phyloP scores from a whole-genome alignment of 2,797 vertebrate genomes.

The Lacerta viridis region DNA sequence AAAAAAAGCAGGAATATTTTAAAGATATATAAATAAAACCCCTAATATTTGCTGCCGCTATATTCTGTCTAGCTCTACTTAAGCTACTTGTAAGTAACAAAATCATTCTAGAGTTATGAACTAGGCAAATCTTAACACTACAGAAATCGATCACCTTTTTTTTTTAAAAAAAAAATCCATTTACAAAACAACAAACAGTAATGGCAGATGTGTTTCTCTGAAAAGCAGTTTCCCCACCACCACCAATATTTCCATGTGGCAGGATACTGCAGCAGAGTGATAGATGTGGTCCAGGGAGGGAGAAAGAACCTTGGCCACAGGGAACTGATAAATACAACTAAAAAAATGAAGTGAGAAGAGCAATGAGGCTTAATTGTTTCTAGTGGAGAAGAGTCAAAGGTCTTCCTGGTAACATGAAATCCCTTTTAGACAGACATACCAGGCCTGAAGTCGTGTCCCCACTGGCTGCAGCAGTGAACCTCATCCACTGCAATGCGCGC shows the following conservation, averaged over 20 bases:
- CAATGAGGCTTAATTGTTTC: not conserved
- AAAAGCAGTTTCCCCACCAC: not conserved
- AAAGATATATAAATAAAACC: not conserved
- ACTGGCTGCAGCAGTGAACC: constrained; percentile 98
- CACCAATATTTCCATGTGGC: not conserved
- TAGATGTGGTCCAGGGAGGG: not conserved
- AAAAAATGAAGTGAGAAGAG: not conserved
- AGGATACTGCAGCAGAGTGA: too few relatives aligned
- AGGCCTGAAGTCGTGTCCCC: constrained; percentile 98
- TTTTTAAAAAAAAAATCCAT: not conserved
- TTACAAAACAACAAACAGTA: too few relatives aligned
- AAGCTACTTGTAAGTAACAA: not conserved
- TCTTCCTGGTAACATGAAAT: not conserved
- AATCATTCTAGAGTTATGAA: not conserved
- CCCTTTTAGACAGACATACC: constrained; percentile 78
- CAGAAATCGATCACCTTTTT: not conserved
- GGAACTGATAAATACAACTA: not conserved
- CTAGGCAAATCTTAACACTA: not conserved
- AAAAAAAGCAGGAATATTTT: not conserved
- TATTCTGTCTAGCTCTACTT: not conserved
- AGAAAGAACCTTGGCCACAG: not conserved
- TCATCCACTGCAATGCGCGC: constrained; percentile 93
- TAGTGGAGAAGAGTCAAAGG: not conserved
- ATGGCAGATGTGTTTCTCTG: not conserved
- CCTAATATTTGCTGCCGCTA: not conserved